Evolutionary conservation across 2,113 vertebrate species (phyloP).

Genomic region (Coregonus clupeaformis): DNA sequence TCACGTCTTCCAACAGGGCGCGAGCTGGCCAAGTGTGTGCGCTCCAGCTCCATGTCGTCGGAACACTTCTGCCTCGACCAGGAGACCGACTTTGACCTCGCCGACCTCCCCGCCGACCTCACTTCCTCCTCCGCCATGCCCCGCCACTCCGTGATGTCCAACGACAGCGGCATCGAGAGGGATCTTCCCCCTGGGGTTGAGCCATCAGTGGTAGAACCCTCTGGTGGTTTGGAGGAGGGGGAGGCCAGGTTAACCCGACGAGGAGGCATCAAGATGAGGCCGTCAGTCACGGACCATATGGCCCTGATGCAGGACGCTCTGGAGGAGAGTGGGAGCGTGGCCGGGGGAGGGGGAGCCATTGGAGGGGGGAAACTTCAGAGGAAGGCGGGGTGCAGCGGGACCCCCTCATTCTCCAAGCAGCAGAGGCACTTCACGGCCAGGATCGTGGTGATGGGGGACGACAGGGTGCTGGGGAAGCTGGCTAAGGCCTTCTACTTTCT

Average conservation of each 20-base stretch:
- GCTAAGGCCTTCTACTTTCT: conserved; percentile 83
- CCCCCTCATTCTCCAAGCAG: conserved; percentile 59
- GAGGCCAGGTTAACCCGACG: conserved; percentile 79
- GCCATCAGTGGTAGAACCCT: neutral
- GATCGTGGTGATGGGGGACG: conserved; percentile 85
- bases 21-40: conserved; percentile 82
- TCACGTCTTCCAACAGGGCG: conserved; percentile 75
- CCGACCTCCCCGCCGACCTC: conserved; percentile 65
- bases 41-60: conserved; percentile 57
- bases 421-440: conserved; percentile 82
- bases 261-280: conserved; percentile 82
- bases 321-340: conserved; percentile 50
- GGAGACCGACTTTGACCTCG: conserved; percentile 69
- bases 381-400: conserved; percentile 53
- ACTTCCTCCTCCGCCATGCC: conserved; percentile 62
- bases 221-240: conserved; percentile 21
- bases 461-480: conserved; percentile 84
- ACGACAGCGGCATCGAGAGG: conserved; percentile 90
- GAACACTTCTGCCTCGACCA: conserved; percentile 72
- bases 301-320: conserved; percentile 74
- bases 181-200: conserved; percentile 76
- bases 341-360: conserved; percentile 31
- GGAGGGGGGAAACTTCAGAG: conserved; percentile 61
- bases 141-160: conserved; percentile 85
- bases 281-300: conserved; percentile 66